phyloP scores from a whole-genome alignment of 2,797 vertebrate genomes.

The Tauraco hartlaubi region DNA sequence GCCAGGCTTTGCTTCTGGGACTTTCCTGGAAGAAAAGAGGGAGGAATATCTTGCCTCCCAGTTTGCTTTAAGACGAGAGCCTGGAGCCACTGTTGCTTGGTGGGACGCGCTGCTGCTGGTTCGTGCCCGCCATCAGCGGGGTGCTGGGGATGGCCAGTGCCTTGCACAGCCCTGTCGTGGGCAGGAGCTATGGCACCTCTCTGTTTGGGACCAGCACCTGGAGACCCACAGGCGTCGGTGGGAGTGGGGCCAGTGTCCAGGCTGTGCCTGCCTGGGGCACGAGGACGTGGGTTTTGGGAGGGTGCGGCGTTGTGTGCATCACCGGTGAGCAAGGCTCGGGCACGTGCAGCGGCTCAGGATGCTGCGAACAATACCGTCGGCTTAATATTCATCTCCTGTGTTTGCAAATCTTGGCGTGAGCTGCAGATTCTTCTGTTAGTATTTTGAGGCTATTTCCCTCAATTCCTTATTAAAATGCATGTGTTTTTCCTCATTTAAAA shows the following conservation, averaged over 20 bases:
- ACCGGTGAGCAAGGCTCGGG: not conserved
- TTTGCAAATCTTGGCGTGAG: not conserved
- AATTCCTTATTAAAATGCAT: constrained; percentile 50
- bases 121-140: not conserved
- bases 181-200: fast-evolving
- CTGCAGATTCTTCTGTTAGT: constrained; percentile 3
- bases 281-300: not conserved
- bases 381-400: not conserved
- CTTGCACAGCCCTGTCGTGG: not conserved
- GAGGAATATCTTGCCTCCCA: not conserved
- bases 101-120: not conserved
- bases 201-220: not conserved
- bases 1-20: not conserved
- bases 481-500: constrained; percentile 57
- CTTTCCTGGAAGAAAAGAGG: not conserved
- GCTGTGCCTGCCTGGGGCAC: not conserved
- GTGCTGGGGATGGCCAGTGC: not conserved
- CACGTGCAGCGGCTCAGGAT: not conserved
- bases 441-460: constrained; percentile 22
- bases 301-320: fast-evolving
- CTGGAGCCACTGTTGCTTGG: not conserved
- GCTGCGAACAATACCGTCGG: not conserved
- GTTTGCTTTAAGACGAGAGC: not conserved
- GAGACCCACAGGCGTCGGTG: not conserved
- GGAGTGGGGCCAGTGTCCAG: not conserved